Evolutionary conservation across 1,140 invertebrate species (phyloP).

Genomic region (Grapholita molesta): DNA sequence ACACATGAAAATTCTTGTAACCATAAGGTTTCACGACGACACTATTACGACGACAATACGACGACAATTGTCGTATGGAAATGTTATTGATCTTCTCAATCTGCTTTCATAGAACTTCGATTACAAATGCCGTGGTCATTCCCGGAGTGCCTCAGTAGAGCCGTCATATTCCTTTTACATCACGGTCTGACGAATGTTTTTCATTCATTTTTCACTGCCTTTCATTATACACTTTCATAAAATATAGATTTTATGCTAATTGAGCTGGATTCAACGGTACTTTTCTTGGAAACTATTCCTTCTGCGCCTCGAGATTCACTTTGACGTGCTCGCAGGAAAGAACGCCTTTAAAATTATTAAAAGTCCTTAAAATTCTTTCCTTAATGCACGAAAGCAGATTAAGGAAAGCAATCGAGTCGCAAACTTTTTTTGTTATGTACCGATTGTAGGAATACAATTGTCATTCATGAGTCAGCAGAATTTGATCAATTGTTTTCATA

Average conservation of each 20-base stretch:
- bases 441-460: no score
- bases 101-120: no score
- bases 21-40: no score
- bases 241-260: background rate
- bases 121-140: background rate
- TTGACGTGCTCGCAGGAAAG: background rate
- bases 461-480: no score
- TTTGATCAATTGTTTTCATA: background rate
- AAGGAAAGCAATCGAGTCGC: background rate
- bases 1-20: no score
- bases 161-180: background rate
- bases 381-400: background rate
- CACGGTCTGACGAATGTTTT: background rate
- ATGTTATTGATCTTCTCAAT: no score
- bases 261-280: background rate
- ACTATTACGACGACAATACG: no score
- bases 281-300: background rate
- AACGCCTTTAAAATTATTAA: conserved; percentile 3
- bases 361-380: conserved; percentile 1
- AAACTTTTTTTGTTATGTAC: background rate
- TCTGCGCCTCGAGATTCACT: background rate
- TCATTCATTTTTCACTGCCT: background rate
- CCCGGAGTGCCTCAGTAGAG: background rate
- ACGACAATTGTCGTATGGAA: no score
- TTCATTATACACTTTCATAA: background rate